Conservation (phyloP, 2,888 invertebrate species). For the Acanthosoma haemorrhoidale region DNA sequence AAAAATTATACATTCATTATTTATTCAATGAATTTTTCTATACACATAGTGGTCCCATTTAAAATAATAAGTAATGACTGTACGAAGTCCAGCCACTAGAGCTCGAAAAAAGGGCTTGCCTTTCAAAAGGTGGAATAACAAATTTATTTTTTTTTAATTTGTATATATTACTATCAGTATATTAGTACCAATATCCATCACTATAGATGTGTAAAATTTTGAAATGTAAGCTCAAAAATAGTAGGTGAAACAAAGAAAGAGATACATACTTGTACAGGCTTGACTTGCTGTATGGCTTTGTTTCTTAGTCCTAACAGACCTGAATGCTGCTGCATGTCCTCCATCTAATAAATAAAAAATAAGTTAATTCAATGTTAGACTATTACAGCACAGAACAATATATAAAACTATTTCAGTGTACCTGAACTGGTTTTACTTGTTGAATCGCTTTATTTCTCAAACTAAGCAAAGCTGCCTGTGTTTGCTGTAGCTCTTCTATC, state of each 20-base stretch:
- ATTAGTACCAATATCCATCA: no score
- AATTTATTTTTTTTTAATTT: no score
- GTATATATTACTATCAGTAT: no score
- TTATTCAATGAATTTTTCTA: no score
- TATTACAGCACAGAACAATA: not conserved
- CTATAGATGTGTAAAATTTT: no score
- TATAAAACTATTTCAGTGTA: constrained; percentile 44
- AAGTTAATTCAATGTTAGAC: not conserved
- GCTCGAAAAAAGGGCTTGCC: no score
- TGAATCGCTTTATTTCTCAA: constrained; percentile 47
- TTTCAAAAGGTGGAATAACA: no score
- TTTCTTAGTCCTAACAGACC: constrained; percentile 30
- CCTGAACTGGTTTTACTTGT: constrained; percentile 47
- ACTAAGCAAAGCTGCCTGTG: constrained; percentile 49
- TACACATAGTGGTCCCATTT: no score
- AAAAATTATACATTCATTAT: no score
- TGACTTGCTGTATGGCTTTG: constrained; percentile 37
- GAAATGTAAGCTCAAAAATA: no score
- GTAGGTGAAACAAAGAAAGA: not conserved
- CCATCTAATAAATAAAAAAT: constrained; percentile 29
- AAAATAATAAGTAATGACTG: no score
- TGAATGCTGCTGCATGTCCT: constrained; percentile 35
- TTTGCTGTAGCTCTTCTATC: constrained; percentile 55
- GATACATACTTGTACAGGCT: constrained; percentile 36
- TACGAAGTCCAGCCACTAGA: no score